Conservation (phyloP, 1,140 invertebrate species). For the Drosophila neocordata region DNA sequence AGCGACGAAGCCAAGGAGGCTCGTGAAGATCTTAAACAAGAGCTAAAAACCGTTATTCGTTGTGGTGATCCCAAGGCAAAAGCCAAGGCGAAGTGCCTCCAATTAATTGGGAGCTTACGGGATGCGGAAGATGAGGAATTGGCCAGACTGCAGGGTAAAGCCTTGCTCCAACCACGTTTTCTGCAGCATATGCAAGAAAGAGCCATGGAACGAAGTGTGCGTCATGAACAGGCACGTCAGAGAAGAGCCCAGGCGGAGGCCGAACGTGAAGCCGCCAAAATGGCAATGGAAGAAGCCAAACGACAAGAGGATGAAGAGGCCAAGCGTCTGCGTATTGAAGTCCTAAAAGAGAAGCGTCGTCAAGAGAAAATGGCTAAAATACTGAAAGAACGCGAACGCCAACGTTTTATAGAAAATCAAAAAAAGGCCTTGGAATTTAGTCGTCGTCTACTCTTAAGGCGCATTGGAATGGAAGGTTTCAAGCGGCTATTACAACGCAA, state of each 20-base stretch:
- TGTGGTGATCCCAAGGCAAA: conserved; percentile 84
- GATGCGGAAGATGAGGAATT: conserved; percentile 78
- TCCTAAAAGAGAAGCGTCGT: conserved; percentile 85
- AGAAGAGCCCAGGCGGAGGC: conserved; percentile 85
- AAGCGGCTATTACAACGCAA: conserved; percentile 83
- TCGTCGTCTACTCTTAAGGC: conserved; percentile 83
- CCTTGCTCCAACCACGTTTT: conserved; percentile 85
- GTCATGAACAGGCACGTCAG: conserved; percentile 86
- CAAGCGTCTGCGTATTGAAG: conserved; percentile 84
- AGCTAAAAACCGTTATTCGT: conserved; percentile 85
- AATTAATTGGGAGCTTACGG: conserved; percentile 83
- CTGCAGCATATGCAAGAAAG: conserved; percentile 86
- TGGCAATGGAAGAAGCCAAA: conserved; percentile 83
- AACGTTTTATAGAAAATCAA: conserved; percentile 83
- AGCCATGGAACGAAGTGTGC: conserved; percentile 85
- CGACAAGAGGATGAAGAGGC: conserved; percentile 85
- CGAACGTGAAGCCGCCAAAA: conserved; percentile 84
- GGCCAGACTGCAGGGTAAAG: conserved; percentile 83
- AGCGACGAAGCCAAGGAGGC: conserved; percentile 85
- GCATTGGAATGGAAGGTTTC: conserved; percentile 84
- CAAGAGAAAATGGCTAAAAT: conserved; percentile 85
- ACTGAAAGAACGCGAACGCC: conserved; percentile 83
- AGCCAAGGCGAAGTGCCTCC: conserved; percentile 85
- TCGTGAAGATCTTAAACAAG: conserved; percentile 84
- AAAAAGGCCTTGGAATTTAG: conserved; percentile 85